These are phyloP conservation scores for Sebastes nivosus DNA, from an alignment of 2,797 vertebrate genomes.

Conservation along the genomic window DNA sequence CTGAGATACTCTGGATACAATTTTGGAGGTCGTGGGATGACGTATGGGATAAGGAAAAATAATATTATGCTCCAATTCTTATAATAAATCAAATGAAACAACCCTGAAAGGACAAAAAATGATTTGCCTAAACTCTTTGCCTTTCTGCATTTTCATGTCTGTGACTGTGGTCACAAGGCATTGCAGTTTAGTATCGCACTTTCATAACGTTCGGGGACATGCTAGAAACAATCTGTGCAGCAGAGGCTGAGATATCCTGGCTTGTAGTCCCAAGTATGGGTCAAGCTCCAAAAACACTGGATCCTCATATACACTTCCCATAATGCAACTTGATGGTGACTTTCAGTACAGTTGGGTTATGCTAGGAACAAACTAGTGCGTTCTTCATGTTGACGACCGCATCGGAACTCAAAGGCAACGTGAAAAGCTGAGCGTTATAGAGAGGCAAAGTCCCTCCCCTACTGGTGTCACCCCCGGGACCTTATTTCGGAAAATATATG, in stretches of 20 bases:
- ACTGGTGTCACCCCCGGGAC: background rate
- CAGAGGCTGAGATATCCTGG: background rate
- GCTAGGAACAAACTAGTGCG: background rate
- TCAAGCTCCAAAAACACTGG: background rate
- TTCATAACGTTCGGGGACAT: background rate
- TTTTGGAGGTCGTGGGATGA: background rate
- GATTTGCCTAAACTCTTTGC: background rate
- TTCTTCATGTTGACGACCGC: background rate
- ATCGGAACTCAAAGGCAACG: background rate
- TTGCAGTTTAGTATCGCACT: background rate
- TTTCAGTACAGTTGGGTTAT: background rate
- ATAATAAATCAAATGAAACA: background rate
- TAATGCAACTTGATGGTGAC: background rate
- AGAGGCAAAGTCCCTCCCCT: background rate
- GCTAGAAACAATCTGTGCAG: background rate
- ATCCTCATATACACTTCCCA: too few relatives aligned
- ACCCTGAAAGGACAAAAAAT: background rate
- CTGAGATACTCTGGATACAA: background rate
- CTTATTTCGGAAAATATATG: background rate
- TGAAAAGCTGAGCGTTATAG: background rate
- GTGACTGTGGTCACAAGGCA: background rate
- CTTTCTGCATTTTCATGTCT: background rate
- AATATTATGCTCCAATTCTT: background rate
- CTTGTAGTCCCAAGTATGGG: too few relatives aligned
- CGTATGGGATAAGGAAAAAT: background rate